Evolutionary conservation across 2,888 invertebrate genomes (phyloP), one percentile per base, ranked within the genome.

Genomic region (Chalcis sispes): DNA sequence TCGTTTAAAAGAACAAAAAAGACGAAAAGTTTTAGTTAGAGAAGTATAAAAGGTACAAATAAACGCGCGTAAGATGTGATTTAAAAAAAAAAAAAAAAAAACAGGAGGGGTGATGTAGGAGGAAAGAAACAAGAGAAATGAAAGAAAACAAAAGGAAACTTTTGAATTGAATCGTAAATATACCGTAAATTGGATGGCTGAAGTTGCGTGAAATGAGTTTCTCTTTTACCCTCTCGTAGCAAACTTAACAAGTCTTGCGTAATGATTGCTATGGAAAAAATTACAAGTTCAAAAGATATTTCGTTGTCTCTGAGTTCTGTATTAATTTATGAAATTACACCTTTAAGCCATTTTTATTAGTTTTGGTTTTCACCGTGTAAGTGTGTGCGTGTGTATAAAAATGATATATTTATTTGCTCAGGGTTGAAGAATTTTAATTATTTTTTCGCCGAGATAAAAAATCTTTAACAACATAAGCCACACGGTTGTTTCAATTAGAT

Each of bases 161-260:
- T 77, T 75, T 72, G 74, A 72, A 77, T 77, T 77, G 74, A 77
- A 77, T 77, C 74, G 74, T 77, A 75, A 75, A 77, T 77, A 77
- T 77, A 72, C 71, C 27, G 77, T 77, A 72, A 77, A 77, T 77
- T 75, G 77, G 74, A 72, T 67, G 72, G 64, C 52, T 71, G 56
- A 75, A 77, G 58, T 77, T 77, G 74, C 72, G 72, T 77, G 74
- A 75, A 77, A 77, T 75, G 74, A 77, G 77, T 73, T 77, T 62
- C 74, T 67, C 67, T 62, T 67, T 65, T 54, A 71, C 54, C 56
- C 54, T 56, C 46, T 58, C 52, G 20, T 23, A 23, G 8, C 10
- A 15, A 42, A 58, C 48, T 61, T 61, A 61, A 66, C 66, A 62
- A 66, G 20, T 25, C 64, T 77, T 77, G 58, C 59, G 70, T 62